Percentiles rank a stretch among this genome's conserved stretches.
Conservation (phyloP, 2,113 vertebrate genomes). For the Ophiodon elongatus region DNA sequence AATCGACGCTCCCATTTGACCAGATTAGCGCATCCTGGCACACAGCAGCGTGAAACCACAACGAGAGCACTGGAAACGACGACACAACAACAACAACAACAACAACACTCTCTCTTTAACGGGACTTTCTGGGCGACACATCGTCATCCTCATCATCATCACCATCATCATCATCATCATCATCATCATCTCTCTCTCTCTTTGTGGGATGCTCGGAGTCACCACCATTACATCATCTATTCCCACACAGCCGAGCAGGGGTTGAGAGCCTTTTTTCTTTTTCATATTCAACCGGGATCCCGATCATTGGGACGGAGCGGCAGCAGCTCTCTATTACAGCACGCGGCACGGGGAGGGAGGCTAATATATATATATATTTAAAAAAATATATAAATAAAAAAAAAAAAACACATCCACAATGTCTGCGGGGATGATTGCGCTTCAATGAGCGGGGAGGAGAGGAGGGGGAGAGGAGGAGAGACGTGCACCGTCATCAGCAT, state of each 20-base stretch:
- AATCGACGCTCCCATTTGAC: constrained; percentile 48
- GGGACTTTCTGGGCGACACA: constrained; percentile 20
- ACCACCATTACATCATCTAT: constrained; percentile 82
- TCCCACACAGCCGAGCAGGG: constrained; percentile 40
- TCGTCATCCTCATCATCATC: not conserved
- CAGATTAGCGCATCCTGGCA: constrained; percentile 65
- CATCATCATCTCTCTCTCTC: not conserved
- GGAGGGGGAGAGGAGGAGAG: constrained; percentile 64
- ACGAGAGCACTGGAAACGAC: constrained; percentile 17
- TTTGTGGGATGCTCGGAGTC: constrained; percentile 59
- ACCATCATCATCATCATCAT: not conserved
- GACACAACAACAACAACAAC: constrained; percentile 29
- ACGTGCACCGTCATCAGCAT: constrained; percentile 80
- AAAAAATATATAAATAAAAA: too few relatives aligned
- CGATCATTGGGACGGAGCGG: constrained; percentile 15
- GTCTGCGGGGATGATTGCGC: constrained; percentile 64
- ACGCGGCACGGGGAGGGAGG: not conserved
- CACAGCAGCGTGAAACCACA: constrained; percentile 20
- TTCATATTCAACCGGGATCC: constrained; percentile 42
- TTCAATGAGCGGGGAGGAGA: constrained; percentile 62
- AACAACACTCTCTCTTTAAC: constrained; percentile 18
- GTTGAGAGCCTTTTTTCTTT: constrained; percentile 13
- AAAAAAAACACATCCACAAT: not conserved
- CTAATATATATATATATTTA: not conserved
- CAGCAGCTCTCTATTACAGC: not conserved